Evolutionary conservation across 1,140 invertebrate species (phyloP), one percentile per base, ranked within the genome.

Genomic region (Lucilia cuprina): DNA sequence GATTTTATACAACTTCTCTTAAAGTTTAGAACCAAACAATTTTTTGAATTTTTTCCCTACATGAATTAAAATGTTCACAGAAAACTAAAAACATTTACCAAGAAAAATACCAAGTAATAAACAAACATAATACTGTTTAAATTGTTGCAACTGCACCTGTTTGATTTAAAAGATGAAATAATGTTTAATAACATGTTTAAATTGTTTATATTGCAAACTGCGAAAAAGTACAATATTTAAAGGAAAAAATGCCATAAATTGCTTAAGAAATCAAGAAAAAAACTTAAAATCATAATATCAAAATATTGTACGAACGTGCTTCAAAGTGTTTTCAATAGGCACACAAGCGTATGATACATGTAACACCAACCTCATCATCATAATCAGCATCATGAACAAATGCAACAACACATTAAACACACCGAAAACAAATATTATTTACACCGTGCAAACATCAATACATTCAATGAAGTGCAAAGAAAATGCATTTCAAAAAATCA

Each of bases 361-460:
- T 12, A 70, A 70, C 65, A 70, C 21, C 74, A 77, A 12, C 5
- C 41, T 35, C 74, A 77, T 12, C 74, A 70, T 70, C 65, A 21
- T 14, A 34, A 77, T 12, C 74, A 70, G 21, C 65, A 21, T 10
- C 21, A 70, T 21, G n/a, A 70, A 70, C 65, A 70, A 70, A 77
- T 34, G 75, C 34, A 78, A 78, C 35, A 78, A 78, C 30, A 14
- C 7, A 75, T 14, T 30, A 30, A 75, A 34, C 50, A 60, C 50
- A 60, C 13, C 10, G 13, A 60, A 17, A 60, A 60, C 55, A 70
- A 70, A 25, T 19, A 70, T 21, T 19, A 70, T 70, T 70, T 70
- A 70, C 65, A 70, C 19, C 19, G 65, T 70, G 65, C 65, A 70
- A 70, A 41, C 75, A 78, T 78, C 75, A 78, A 78, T 78, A 78